A percentile compares a stretch with the other conserved stretches of the same genome.
Evolutionary conservation across 2,888 invertebrate species (phyloP).

Genomic region (Anthophora plumipes): DNA sequence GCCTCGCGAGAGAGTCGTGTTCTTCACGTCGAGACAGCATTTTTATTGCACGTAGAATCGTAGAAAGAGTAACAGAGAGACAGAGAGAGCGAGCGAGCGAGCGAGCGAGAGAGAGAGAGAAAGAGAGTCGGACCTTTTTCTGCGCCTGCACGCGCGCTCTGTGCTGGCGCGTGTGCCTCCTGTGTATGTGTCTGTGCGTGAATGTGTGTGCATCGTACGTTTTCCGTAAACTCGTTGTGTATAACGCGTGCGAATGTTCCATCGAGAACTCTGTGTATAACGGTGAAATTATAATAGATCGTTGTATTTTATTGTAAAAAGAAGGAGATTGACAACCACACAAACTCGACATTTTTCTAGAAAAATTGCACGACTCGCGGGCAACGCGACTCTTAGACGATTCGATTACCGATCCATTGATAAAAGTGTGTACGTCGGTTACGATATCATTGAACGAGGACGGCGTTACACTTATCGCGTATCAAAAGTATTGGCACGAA

Average conservation of each 20-base stretch:
- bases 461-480: slow-evolving; percentile 22
- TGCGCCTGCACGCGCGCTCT: slow-evolving; percentile 15
- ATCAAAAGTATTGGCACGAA: slow-evolving; percentile 20
- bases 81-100: slow-evolving; percentile 13
- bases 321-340: slow-evolving; percentile 62
- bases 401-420: slow-evolving; percentile 67
- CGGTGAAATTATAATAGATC: slow-evolving; percentile 71
- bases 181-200: slow-evolving; percentile 7
- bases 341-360: slow-evolving; percentile 79
- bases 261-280: slow-evolving; percentile 62
- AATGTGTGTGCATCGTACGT: slow-evolving; percentile 6
- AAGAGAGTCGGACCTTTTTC: neutral
- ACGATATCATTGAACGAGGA: slow-evolving; percentile 45
- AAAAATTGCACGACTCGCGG: slow-evolving; percentile 72
- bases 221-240: slow-evolving; percentile 25
- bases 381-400: slow-evolving; percentile 68
- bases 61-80: neutral
- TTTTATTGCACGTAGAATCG: slow-evolving; percentile 28
- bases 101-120: slow-evolving; percentile 12
- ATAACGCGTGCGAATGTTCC: slow-evolving; percentile 37
- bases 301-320: slow-evolving; percentile 83
- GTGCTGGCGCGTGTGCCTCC: too few relatives aligned
- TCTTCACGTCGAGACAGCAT: slow-evolving; percentile 11
- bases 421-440: slow-evolving; percentile 25
- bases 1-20: neutral